Evolutionary conservation across 2,888 invertebrate species (phyloP).

Genomic region (Tholera decimalis): DNA sequence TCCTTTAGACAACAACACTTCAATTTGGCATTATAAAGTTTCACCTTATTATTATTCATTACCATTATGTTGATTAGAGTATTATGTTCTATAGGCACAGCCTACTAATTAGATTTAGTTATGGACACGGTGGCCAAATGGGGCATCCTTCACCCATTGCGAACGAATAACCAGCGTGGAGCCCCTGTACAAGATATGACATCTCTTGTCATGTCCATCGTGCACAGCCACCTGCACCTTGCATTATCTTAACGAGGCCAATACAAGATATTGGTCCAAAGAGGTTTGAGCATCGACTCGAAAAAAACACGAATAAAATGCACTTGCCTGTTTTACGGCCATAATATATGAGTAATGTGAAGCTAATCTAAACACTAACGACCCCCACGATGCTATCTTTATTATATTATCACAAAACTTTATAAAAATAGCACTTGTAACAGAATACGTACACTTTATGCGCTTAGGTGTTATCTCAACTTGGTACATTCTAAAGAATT

Average conservation of each 20-base stretch:
- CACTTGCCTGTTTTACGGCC: neutral
- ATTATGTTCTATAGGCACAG: neutral
- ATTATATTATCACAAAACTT: too few species aligned
- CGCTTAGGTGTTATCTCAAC: neutral
- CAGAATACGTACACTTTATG: neutral
- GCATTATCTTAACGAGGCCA: too few species aligned
- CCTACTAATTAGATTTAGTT: neutral
- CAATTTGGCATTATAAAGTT: conserved; percentile 6
- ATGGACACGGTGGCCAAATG: too few species aligned
- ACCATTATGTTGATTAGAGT: neutral
- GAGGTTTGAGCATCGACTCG: neutral
- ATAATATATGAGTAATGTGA: neutral
- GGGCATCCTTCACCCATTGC: too few species aligned
- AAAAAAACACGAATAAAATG: too few species aligned
- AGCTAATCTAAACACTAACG: neutral
- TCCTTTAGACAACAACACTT: conserved; percentile 4
- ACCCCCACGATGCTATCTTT: neutral
- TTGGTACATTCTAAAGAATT: conserved; percentile 14
- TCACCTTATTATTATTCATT: conserved; percentile 45
- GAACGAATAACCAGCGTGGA: too few species aligned
- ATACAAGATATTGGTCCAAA: too few species aligned
- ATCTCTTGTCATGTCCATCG: too few species aligned
- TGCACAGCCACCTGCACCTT: too few species aligned
- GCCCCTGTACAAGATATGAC: too few species aligned
- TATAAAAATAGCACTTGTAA: conserved; percentile 9